Evolutionary conservation across 2,888 invertebrate genomes (phyloP).

Genomic region (Dexiosoma caninum): DNA sequence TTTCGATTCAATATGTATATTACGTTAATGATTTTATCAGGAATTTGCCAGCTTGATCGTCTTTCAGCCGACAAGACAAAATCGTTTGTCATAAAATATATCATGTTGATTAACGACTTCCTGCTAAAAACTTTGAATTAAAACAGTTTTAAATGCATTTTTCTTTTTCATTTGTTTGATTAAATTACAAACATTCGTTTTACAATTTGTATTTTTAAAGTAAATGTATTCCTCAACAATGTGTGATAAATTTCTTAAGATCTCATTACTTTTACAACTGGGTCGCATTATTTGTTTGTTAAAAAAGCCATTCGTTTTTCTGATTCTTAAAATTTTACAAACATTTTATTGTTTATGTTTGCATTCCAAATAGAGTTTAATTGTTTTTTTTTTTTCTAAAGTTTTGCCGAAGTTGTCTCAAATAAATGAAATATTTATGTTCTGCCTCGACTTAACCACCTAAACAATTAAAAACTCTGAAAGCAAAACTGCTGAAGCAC

Average conservation of each 20-base stretch:
- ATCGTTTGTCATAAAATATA: neutral
- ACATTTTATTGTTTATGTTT: constrained; percentile 57
- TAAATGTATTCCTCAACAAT: neutral
- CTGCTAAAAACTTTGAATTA: neutral
- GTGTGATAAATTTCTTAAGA: neutral
- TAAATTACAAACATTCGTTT: neutral
- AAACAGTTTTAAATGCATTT: neutral
- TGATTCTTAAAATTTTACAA: constrained; percentile 18
- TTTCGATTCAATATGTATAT: too few species aligned
- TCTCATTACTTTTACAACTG: neutral
- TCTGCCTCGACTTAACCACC: constrained; percentile 9
- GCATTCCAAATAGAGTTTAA: constrained; percentile 36
- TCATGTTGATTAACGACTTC: neutral
- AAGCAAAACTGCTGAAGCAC: constrained; percentile 26
- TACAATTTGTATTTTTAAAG: neutral
- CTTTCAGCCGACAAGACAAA: neutral
- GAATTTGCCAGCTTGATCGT: neutral
- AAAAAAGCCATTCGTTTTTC: neutral
- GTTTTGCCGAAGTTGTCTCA: constrained; percentile 14
- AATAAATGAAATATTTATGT: constrained; percentile 19
- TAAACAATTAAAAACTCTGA: constrained; percentile 11
- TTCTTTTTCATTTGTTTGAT: neutral
- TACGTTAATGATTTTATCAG: neutral
- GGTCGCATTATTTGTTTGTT: constrained; percentile 31
- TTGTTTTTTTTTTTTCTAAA: neutral